These are phyloP conservation scores for Plestiodon gilberti DNA, from an alignment of 2,113 vertebrate genomes.

Conservation along the genomic window DNA sequence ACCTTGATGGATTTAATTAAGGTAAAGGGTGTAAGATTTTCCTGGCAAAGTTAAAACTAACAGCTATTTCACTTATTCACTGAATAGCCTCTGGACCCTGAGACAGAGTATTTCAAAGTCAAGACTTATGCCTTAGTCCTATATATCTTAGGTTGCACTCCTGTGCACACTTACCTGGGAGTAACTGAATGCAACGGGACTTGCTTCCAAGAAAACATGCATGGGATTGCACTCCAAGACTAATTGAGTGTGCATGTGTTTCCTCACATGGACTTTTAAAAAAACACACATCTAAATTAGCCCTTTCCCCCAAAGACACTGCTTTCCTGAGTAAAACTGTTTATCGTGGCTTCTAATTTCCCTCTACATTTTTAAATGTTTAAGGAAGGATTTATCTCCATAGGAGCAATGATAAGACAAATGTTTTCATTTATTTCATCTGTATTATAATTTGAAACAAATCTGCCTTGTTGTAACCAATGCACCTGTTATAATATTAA, in stretches of 20 bases:
- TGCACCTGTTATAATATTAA: not conserved
- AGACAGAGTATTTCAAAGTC: not conserved
- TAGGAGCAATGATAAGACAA: not conserved
- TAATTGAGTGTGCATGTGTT: too few relatives aligned
- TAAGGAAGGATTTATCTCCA: not conserved
- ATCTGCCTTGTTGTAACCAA: not conserved
- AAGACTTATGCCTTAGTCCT: not conserved
- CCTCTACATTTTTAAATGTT: not conserved
- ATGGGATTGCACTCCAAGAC: too few relatives aligned
- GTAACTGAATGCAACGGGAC: too few relatives aligned
- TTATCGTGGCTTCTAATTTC: not conserved
- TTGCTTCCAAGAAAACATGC: too few relatives aligned
- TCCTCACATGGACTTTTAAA: too few relatives aligned
- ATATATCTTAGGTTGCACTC: not conserved
- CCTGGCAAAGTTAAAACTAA: not conserved
- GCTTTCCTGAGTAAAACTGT: not conserved
- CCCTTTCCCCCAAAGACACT: too few relatives aligned
- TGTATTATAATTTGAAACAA: not conserved
- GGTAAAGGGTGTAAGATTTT: not conserved
- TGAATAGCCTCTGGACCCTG: not conserved
- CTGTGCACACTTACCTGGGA: too few relatives aligned
- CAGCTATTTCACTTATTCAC: not conserved
- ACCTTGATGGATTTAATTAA: not conserved
- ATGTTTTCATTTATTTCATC: not conserved
- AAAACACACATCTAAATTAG: too few relatives aligned